These are phyloP conservation scores for Oreotrochilus melanogaster DNA, from an alignment of 2,113 vertebrate species.

Conservation along the genomic window DNA sequence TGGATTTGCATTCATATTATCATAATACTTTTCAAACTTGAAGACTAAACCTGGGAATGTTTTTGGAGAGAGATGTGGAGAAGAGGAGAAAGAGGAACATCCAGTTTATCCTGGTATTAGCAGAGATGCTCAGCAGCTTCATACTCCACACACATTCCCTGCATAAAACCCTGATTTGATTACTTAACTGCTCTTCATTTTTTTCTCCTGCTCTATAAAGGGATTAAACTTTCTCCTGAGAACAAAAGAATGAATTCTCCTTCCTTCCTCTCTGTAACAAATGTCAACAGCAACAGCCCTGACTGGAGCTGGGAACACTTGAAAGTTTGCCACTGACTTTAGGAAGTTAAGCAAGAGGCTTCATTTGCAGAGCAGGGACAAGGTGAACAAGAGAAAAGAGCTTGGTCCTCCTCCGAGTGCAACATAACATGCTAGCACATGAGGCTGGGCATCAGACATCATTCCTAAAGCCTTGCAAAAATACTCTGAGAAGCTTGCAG, in stretches of 20 bases:
- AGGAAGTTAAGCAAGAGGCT: background rate
- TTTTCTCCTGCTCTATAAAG: background rate
- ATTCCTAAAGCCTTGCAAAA: background rate
- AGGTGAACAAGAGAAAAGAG: background rate
- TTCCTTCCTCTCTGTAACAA: background rate
- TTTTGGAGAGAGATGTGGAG: background rate
- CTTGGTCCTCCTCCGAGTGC: background rate
- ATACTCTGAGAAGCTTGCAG: background rate
- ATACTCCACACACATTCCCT: background rate
- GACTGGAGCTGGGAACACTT: background rate
- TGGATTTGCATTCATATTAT: too few species aligned
- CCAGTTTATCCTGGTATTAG: background rate
- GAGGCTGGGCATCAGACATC: background rate
- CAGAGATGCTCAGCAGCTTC: fast-evolving
- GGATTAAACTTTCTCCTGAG: background rate
- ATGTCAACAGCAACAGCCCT: background rate
- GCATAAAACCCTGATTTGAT: background rate
- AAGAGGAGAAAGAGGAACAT: background rate
- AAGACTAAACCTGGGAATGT: background rate
- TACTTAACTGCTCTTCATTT: background rate
- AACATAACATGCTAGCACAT: background rate
- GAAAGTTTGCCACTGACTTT: background rate
- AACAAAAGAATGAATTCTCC: background rate
- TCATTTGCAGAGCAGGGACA: background rate
- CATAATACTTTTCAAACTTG: background rate